Percentiles rank a stretch among this genome's conserved stretches.
These are phyloP conservation scores for Lepidocyrtoides sp. DNA, from an alignment of 2,888 invertebrate genomes.

Conservation along the genomic window DNA sequence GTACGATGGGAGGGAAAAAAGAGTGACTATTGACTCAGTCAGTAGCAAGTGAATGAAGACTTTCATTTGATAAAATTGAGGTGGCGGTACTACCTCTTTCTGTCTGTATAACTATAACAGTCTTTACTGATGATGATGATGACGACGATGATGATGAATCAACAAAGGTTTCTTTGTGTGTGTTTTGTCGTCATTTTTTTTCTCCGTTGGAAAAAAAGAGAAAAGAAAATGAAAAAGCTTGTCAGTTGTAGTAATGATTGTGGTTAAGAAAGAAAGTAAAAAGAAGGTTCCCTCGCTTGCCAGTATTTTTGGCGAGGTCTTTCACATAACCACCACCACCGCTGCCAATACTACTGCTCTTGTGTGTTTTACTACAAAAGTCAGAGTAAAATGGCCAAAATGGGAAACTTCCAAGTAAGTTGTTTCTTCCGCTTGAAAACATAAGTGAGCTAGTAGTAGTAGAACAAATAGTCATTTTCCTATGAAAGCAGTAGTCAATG, in stretches of 20 bases:
- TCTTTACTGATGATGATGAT: background rate
- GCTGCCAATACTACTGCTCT: background rate
- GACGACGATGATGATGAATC: slow-evolving; percentile 24
- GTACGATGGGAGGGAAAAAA: background rate
- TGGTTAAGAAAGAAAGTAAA: slow-evolving; percentile 28
- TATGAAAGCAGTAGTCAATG: too few relatives aligned
- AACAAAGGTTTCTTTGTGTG: slow-evolving; percentile 42
- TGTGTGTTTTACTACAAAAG: too few relatives aligned
- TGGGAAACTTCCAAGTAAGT: background rate
- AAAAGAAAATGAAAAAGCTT: slow-evolving; percentile 6
- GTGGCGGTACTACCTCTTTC: too few relatives aligned
- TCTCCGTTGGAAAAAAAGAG: background rate
- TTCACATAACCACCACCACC: background rate
- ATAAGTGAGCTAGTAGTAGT: slow-evolving; percentile 27
- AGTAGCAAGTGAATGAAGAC: slow-evolving; percentile 14
- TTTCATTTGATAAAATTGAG: background rate
- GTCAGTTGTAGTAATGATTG: slow-evolving; percentile 17
- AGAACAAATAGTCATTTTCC: too few relatives aligned
- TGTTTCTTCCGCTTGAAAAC: slow-evolving; percentile 28
- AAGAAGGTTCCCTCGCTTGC: background rate
- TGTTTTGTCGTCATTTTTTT: background rate
- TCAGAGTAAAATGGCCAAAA: background rate
- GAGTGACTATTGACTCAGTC: slow-evolving; percentile 18
- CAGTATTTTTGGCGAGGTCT: slow-evolving; percentile 4
- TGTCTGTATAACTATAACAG: too few relatives aligned